phyloP scores from a whole-genome alignment of 2,888 invertebrate genomes.

The Drosophila buzzatii region DNA sequence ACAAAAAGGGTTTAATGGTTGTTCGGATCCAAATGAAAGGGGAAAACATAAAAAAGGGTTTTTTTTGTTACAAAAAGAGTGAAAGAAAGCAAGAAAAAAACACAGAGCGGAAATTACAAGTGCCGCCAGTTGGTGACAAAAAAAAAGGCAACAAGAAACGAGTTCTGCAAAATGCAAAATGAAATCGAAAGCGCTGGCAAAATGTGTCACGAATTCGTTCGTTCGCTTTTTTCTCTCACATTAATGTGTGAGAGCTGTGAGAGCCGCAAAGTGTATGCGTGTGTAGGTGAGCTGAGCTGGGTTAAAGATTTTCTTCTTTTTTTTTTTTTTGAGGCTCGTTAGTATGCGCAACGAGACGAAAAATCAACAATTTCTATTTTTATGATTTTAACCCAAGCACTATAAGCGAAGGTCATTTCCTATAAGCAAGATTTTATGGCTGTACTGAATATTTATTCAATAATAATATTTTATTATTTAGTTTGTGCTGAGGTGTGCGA shows the following conservation, averaged over 20 bases:
- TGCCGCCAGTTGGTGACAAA: slow-evolving; percentile 67
- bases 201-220: slow-evolving; percentile 56
- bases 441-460: too few species aligned
- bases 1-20: slow-evolving; percentile 66
- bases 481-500: background rate
- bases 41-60: slow-evolving; percentile 51
- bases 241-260: slow-evolving; percentile 49
- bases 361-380: slow-evolving; percentile 81
- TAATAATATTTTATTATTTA: too few species aligned
- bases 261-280: background rate
- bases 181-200: slow-evolving; percentile 70
- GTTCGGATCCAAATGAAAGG: slow-evolving; percentile 38
- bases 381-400: slow-evolving; percentile 59
- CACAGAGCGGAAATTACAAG: slow-evolving; percentile 75
- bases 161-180: slow-evolving; percentile 67
- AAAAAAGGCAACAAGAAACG: slow-evolving; percentile 37
- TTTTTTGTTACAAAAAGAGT: slow-evolving; percentile 30
- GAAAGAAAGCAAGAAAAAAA: background rate
- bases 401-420: slow-evolving; percentile 3
- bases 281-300: slow-evolving; percentile 26
- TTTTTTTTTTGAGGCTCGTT: slow-evolving; percentile 57
- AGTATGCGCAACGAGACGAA: slow-evolving; percentile 80
- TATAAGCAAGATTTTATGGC: slow-evolving; percentile 16
- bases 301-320: slow-evolving; percentile 45
- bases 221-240: slow-evolving; percentile 24